These are phyloP conservation scores for Pagetopsis macropterus DNA, from an alignment of 2,797 vertebrate genomes.

Conservation along the genomic window DNA sequence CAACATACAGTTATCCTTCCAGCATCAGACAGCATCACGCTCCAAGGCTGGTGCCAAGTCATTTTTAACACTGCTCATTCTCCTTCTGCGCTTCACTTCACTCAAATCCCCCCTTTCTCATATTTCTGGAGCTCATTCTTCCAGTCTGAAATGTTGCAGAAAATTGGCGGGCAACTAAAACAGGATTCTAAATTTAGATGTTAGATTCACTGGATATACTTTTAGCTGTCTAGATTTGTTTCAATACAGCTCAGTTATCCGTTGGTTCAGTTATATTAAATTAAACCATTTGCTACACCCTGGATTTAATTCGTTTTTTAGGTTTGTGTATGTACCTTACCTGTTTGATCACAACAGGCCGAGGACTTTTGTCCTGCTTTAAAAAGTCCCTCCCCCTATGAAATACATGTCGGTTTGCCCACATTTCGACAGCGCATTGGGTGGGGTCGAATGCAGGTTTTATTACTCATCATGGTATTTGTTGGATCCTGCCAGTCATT, in stretches of 20 bases:
- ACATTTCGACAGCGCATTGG: too few relatives aligned
- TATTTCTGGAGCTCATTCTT: conserved; percentile 5
- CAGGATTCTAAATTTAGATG: conserved; percentile 16
- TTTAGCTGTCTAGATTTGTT: not conserved
- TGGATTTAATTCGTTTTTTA: not conserved
- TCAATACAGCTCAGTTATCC: not conserved
- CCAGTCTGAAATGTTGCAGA: not conserved
- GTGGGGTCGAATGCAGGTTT: too few relatives aligned
- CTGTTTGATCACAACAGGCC: not conserved
- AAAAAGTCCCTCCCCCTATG: too few relatives aligned
- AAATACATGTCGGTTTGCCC: too few relatives aligned
- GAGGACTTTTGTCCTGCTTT: too few relatives aligned
- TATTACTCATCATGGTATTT: too few relatives aligned
- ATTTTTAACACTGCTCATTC: conserved; percentile 56
- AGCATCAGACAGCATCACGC: conserved; percentile 17
- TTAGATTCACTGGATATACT: not conserved
- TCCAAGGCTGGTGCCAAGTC: conserved; percentile 50
- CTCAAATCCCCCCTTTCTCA: conserved; percentile 44
- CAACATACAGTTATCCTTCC: conserved; percentile 14
- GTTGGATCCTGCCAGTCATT: too few relatives aligned
- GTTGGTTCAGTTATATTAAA: not conserved
- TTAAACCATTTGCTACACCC: not conserved
- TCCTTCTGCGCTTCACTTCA: conserved; percentile 51
- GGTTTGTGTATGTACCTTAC: not conserved
- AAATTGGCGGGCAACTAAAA: conserved; percentile 9